Conservation (phyloP, 1,140 invertebrate species). For the Listronotus oregonensis region DNA sequence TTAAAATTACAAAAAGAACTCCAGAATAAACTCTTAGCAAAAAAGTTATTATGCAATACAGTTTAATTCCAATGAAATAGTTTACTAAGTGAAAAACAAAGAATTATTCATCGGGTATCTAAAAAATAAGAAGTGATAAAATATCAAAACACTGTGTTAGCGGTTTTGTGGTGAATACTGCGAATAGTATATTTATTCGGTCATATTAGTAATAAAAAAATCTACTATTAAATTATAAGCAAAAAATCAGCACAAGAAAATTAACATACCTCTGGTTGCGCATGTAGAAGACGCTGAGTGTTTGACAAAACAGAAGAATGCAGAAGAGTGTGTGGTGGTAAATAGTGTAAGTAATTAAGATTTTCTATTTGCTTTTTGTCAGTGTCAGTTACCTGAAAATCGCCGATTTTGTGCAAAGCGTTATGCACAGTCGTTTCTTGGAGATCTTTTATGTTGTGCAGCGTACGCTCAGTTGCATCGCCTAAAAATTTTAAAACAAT, state of each 20-base stretch:
- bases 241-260: background rate
- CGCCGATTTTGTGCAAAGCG: conserved; percentile 64
- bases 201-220: no score
- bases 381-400: conserved; percentile 60
- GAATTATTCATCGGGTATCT: no score
- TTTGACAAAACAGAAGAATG: conserved; percentile 34
- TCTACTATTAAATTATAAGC: background rate
- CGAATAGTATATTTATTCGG: no score
- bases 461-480: conserved; percentile 48
- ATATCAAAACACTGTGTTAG: no score
- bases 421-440: conserved; percentile 61
- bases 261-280: conserved; percentile 26
- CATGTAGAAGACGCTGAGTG: conserved; percentile 27
- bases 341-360: conserved; percentile 32
- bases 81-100: no score
- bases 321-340: conserved; percentile 37
- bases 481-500: conserved; percentile 31
- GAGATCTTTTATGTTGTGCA: conserved; percentile 59
- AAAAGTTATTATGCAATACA: no score
- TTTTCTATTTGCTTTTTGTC: conserved; percentile 16
- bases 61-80: no score
- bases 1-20: no score
- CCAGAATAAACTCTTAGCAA: no score
- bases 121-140: no score
- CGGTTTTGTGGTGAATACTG: no score